phyloP scores from a whole-genome alignment of 1,140 invertebrate genomes.

The Drosophila azteca region DNA sequence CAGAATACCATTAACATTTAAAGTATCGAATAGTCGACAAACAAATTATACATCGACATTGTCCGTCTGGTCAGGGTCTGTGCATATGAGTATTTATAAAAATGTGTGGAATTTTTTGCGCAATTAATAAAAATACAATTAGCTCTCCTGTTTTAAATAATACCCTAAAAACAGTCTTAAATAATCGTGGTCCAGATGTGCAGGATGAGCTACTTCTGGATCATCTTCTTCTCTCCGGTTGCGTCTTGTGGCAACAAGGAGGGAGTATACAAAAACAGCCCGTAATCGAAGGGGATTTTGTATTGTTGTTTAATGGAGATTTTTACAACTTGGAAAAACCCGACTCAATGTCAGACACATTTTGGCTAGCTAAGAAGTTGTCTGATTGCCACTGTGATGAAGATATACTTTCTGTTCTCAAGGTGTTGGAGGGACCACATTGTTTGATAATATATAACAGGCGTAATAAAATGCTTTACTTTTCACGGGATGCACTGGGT shows the following conservation, averaged over 20 bases:
- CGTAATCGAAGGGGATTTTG: conserved; percentile 85
- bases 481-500: conserved; percentile 94
- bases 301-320: conserved; percentile 93
- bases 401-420: conserved; percentile 34
- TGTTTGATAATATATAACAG: conserved; percentile 91
- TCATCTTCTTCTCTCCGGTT: conserved; percentile 85
- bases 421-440: conserved; percentile 90
- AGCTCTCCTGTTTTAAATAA: background rate
- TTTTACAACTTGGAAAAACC: conserved; percentile 86
- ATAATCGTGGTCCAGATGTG: conserved; percentile 59
- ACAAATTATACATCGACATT: too few relatives aligned
- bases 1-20: too few relatives aligned
- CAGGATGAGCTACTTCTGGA: conserved; percentile 20
- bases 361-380: conserved; percentile 45
- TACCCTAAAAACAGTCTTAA: conserved; percentile 15
- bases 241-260: conserved; percentile 89
- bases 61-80: too few relatives aligned
- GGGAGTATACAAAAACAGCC: conserved; percentile 86
- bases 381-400: conserved; percentile 26
- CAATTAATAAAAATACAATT: conserved; percentile 10
- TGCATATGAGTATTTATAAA: background rate
- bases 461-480: conserved; percentile 87
- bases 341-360: conserved; percentile 46
- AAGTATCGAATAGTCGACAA: too few relatives aligned
- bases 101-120: conserved; percentile 70